Base-by-base conservation (phyloP, 1,140 invertebrate species). In the Drosophila varians region DNA sequence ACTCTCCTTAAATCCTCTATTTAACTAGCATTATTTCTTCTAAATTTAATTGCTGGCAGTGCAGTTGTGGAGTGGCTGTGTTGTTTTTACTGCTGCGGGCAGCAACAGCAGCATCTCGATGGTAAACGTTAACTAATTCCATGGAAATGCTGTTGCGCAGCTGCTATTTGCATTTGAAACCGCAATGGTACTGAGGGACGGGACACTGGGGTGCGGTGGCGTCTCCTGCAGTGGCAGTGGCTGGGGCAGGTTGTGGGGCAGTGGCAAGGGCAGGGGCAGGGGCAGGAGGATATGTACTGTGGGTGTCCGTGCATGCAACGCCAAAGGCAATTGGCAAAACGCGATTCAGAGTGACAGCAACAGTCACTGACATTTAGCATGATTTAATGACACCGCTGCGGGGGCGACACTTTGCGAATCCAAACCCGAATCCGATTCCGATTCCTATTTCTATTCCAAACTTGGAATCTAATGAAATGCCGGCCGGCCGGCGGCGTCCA, bases 61-160 rank as follows among this genome's bases (percentile, higher is more conserved):
- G 31, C 45, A 45, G 51, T 66, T 48, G n/a, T 34, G 18, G 26
- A 38, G 70, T 57, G 49, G 60, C 40, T 40, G 31, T 65, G 36
- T 65, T 23, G 31, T 26, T 31, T 60, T 66, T 76, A 48, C 61
- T 66, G 58, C 61, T 68, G 66, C 16, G 38, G 55, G 42, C 60
- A 26, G 38, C 23, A 60, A 46, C 38, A 60, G 55, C 60, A 61
- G 60, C 60, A 61, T 47, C 36, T 61, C 76, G 60, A 61, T 87
- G 83, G 82, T 86, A 86, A 86, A 87, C 77, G 80, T 86, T 86
- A 86, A 86, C 82, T 86, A 86, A 86, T 86, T 87, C 80, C 73
- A 86, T 87, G 80, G 82, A 87, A 86, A 87, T 74, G 77, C 52
- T 84, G 74, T 64, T 49, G 57, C 57, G 28, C 56, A 55, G 54